Conservation (phyloP, 2,888 invertebrate species). For the Charanyca ferruginea region DNA sequence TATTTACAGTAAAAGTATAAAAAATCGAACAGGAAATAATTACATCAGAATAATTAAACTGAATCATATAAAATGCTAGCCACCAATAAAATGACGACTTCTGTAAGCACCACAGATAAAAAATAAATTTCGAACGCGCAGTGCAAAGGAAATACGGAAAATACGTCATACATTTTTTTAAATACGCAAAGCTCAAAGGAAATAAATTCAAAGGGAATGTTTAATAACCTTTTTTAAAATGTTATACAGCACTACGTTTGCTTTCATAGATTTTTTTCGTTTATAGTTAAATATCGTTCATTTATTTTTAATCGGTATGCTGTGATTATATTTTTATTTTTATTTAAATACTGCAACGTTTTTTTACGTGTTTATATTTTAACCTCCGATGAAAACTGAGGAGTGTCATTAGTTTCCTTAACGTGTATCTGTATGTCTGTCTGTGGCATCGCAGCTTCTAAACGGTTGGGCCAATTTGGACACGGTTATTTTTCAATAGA, state of each 20-base stretch:
- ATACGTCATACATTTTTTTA: slow-evolving; percentile 56
- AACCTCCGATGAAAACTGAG: no score
- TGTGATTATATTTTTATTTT: slow-evolving; percentile 21
- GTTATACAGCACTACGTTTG: slow-evolving; percentile 33
- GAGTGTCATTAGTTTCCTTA: no score
- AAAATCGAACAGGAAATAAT: neutral
- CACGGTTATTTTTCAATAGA: no score
- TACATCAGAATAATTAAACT: slow-evolving; percentile 20
- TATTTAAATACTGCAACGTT: neutral
- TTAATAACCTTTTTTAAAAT: slow-evolving; percentile 57
- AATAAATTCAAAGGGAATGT: slow-evolving; percentile 65
- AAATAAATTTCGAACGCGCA: slow-evolving; percentile 36
- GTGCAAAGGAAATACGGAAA: slow-evolving; percentile 41
- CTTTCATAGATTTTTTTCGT: slow-evolving; percentile 41
- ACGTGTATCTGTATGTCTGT: no score
- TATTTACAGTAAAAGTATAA: neutral
- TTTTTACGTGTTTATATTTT: neutral
- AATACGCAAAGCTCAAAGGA: slow-evolving; percentile 64
- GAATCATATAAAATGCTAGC: slow-evolving; percentile 24
- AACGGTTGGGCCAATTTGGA: no score
- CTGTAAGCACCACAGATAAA: slow-evolving; percentile 51
- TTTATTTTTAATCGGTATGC: slow-evolving; percentile 40
- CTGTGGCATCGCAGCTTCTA: no score
- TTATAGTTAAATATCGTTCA: slow-evolving; percentile 43
- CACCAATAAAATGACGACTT: slow-evolving; percentile 26